Evolutionary conservation across 2,888 invertebrate species (phyloP).

Genomic region (Philhelius pedissequus): DNA sequence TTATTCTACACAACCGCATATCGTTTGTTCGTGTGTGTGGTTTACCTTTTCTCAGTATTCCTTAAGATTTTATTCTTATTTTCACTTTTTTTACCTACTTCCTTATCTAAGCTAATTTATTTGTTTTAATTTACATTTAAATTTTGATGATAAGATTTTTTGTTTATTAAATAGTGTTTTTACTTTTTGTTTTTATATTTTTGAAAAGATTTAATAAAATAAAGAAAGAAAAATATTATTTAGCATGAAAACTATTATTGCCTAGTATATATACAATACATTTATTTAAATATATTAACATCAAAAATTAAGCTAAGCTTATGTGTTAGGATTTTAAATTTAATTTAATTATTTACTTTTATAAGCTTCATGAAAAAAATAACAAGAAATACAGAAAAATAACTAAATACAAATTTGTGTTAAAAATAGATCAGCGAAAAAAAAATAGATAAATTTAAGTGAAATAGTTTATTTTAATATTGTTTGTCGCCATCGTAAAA

Average conservation of each 20-base stretch:
- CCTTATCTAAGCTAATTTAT: constrained; percentile 4
- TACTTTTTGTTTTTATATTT: constrained; percentile 67
- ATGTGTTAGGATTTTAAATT: constrained; percentile 63
- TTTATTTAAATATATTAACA: constrained; percentile 55
- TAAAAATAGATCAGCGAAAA: constrained; percentile 1
- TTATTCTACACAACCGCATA: constrained; percentile 69
- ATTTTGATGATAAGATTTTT: constrained; percentile 70
- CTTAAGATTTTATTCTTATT: constrained; percentile 23
- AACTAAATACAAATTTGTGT: not conserved
- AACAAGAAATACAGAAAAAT: not conserved
- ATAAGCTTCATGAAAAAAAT: constrained; percentile 28
- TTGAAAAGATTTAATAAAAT: constrained; percentile 18
- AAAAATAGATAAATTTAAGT: constrained; percentile 52
- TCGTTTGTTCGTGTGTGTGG: constrained; percentile 68
- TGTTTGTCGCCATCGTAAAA: constrained; percentile 64
- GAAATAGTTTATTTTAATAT: constrained; percentile 54
- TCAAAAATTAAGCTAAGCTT: constrained; percentile 67
- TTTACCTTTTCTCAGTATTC: constrained; percentile 41
- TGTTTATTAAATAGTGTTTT: constrained; percentile 70
- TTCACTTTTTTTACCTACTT: constrained; percentile 25
- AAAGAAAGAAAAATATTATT: constrained; percentile 34
- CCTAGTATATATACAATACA: constrained; percentile 63
- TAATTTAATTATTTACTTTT: constrained; percentile 50
- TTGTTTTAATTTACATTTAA: constrained; percentile 62
- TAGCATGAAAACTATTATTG: constrained; percentile 65